These are phyloP conservation scores for Pygoscelis antarcticus DNA, from an alignment of 2,113 vertebrate genomes.

Conservation along the genomic window DNA sequence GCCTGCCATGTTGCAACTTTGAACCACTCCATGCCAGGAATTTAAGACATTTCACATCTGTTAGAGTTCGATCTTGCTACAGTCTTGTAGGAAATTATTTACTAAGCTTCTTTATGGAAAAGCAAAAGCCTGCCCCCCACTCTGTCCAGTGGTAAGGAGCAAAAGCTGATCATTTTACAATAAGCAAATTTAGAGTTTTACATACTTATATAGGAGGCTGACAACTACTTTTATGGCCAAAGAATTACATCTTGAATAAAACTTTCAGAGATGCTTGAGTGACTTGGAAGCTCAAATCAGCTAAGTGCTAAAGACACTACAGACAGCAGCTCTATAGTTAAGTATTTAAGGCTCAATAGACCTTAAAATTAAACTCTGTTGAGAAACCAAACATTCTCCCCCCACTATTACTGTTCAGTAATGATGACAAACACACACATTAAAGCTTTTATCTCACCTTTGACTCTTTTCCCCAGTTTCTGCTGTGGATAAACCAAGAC, in stretches of 20 bases:
- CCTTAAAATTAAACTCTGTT: neutral
- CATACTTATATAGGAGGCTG: neutral
- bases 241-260: neutral
- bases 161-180: neutral
- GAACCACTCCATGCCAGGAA: neutral
- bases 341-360: neutral
- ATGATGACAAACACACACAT: neutral
- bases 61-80: neutral
- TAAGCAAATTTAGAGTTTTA: neutral
- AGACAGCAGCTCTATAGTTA: neutral
- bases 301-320: fast-evolving
- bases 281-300: neutral
- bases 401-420: neutral
- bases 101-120: neutral
- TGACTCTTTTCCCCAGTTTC: neutral
- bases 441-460: neutral
- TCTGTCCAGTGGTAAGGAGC: neutral
- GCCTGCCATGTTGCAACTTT: neutral
- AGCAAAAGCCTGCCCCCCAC: neutral
- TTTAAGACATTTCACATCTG: slow-evolving; percentile 25
- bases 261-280: neutral
- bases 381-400: neutral
- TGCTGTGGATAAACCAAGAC: neutral
- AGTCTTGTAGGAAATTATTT: neutral
- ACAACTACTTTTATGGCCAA: neutral